Evolutionary conservation across 2,888 invertebrate species (phyloP).

Genomic region (Salpingus planirostris): DNA sequence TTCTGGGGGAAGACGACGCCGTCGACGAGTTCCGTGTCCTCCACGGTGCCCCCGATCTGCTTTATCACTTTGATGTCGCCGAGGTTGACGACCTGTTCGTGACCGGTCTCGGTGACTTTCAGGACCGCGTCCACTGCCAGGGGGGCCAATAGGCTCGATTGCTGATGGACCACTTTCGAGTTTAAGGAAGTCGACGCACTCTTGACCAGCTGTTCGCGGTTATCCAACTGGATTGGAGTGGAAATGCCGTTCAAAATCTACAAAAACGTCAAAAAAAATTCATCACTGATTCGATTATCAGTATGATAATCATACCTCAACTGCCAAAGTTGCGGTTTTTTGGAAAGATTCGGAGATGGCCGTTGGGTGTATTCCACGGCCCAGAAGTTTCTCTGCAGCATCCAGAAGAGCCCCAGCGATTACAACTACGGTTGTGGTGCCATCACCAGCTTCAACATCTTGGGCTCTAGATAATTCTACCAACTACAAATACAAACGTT

Average conservation of each 20-base stretch:
- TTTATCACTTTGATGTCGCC: slow-evolving; percentile 95
- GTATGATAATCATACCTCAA: slow-evolving; percentile 42
- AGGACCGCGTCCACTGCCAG: slow-evolving; percentile 96
- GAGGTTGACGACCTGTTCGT: slow-evolving; percentile 71
- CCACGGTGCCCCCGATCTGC: slow-evolving; percentile 93
- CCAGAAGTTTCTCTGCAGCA: slow-evolving; percentile 84
- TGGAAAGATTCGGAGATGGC: slow-evolving; percentile 96
- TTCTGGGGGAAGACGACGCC: slow-evolving; percentile 93
- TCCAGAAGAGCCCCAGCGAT: slow-evolving; percentile 94
- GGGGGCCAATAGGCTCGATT: slow-evolving; percentile 90
- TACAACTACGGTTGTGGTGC: slow-evolving; percentile 97
- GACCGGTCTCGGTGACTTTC: slow-evolving; percentile 63
- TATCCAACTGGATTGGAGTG: slow-evolving; percentile 73
- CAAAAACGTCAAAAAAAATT: too few relatives aligned
- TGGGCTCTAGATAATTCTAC: slow-evolving; percentile 98
- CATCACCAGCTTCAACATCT: slow-evolving; percentile 98
- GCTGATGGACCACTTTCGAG: slow-evolving; percentile 98
- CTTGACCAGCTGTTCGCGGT: slow-evolving; percentile 80
- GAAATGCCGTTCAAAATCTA: slow-evolving; percentile 74
- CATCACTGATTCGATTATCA: too few relatives aligned
- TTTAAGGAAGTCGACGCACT: slow-evolving; percentile 97
- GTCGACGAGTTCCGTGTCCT: slow-evolving; percentile 91
- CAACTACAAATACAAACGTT: slow-evolving; percentile 51
- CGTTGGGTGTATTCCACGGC: slow-evolving; percentile 95
- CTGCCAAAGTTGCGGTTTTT: slow-evolving; percentile 66